phyloP scores from a whole-genome alignment of 2,797 vertebrate genomes.

The Helostoma temminkii region DNA sequence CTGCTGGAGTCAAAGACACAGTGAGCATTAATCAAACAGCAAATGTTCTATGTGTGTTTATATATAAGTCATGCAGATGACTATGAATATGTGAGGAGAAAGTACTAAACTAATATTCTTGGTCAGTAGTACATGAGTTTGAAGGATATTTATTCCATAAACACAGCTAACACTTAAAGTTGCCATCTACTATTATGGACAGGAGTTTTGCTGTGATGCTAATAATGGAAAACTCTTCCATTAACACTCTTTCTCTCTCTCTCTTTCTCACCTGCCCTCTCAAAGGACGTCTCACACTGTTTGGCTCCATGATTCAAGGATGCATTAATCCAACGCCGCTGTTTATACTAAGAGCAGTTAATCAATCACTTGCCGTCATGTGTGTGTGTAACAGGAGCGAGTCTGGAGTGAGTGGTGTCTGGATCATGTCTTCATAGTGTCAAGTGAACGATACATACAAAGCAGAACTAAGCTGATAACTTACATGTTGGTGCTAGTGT shows the following conservation, averaged over 20 bases:
- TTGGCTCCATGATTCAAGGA: constrained; percentile 50
- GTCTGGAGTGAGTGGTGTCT: constrained; percentile 18
- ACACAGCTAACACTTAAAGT: not conserved
- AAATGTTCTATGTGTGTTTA: not conserved
- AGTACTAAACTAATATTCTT: not conserved
- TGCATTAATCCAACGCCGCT: constrained; percentile 58
- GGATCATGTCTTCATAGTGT: constrained; percentile 17
- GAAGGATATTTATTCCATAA: constrained; percentile 11
- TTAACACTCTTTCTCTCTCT: constrained; percentile 26
- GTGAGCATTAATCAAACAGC: not conserved
- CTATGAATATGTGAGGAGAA: not conserved
- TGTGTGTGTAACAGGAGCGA: constrained; percentile 43
- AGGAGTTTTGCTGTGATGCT: constrained; percentile 11
- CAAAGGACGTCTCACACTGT: constrained; percentile 36
- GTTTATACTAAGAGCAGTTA: constrained; percentile 62
- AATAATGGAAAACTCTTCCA: constrained; percentile 26
- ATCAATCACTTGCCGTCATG: constrained; percentile 54
- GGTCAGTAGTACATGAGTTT: not conserved
- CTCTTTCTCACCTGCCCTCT: constrained; percentile 33
- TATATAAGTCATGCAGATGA: not conserved
- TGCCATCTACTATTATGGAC: not conserved
- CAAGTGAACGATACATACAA: constrained; percentile 15
- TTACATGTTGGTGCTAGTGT: not conserved
- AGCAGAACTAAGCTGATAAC: not conserved
- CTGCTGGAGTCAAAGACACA: not conserved